A percentile compares a stretch with the other conserved stretches of the same genome.
These are phyloP conservation scores for Puntigrus tetrazona DNA, from an alignment of 2,113 vertebrate genomes.

Conservation along the genomic window DNA sequence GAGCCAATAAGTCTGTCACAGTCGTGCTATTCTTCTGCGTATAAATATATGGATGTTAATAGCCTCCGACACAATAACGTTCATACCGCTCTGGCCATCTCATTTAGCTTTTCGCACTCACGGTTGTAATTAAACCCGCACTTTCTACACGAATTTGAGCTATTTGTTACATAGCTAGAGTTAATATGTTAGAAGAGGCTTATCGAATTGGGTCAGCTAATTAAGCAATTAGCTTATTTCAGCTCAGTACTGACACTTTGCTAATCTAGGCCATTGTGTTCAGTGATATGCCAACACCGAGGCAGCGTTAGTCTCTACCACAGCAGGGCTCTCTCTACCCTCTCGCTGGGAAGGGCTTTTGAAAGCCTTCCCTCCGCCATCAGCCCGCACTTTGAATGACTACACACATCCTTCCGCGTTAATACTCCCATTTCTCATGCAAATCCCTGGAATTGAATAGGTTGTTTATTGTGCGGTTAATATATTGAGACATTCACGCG, in stretches of 20 bases:
- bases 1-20: slow-evolving; percentile 8
- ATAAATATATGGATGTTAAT: slow-evolving; percentile 42
- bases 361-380: slow-evolving; percentile 65
- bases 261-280: slow-evolving; percentile 75
- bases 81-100: slow-evolving; percentile 61
- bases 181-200: slow-evolving; percentile 79
- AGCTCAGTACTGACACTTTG: slow-evolving; percentile 74
- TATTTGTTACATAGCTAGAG: slow-evolving; percentile 74
- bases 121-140: slow-evolving; percentile 75
- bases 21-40: slow-evolving; percentile 29
- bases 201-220: slow-evolving; percentile 82
- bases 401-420: slow-evolving; percentile 61
- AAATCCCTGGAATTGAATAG: slow-evolving; percentile 75
- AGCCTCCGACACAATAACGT: slow-evolving; percentile 44
- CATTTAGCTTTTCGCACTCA: slow-evolving; percentile 72
- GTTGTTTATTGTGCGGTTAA: slow-evolving; percentile 75
- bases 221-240: slow-evolving; percentile 82
- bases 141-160: slow-evolving; percentile 63
- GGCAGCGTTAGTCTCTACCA: slow-evolving; percentile 45
- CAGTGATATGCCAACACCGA: slow-evolving; percentile 68
- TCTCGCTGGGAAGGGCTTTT: slow-evolving; percentile 59
- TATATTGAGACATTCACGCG: slow-evolving; percentile 75
- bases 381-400: slow-evolving; percentile 56
- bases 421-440: slow-evolving; percentile 76
- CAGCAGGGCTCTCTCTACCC: slow-evolving; percentile 56